Evolutionary conservation across 1,140 invertebrate species (phyloP), one percentile per base, ranked within the genome.

Genomic region (Wiebesia pumilae): DNA sequence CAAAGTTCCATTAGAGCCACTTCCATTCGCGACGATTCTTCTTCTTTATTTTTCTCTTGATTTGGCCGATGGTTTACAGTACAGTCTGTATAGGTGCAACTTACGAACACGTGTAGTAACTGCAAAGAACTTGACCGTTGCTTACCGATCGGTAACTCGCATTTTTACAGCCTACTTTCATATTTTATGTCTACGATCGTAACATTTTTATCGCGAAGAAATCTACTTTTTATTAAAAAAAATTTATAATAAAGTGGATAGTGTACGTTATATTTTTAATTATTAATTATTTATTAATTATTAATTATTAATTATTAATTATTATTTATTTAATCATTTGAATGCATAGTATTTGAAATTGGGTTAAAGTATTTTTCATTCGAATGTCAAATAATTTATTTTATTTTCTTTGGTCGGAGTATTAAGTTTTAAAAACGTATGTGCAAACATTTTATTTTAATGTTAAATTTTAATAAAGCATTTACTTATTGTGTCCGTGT

Each of bases 1-100:
- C 47, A 83, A 83, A 73, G 47, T 0, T 73, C 81, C 69, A 83
- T 58, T 83, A 58, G 24, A 51, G 47, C 21, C 47, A 58, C 30
- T 73, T 33, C 27, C 43, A 35, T 65, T 51, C 30, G 0, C 65
- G 10, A 24, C 51, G 10, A 35, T 24, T 71, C 69, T 73, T 58
- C 38, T 19, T 47, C n/a, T 67, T 51, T 47, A n/a, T 69, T 47
- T 43, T 71, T 30, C 62, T 43, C 30, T 69, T 30, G 40, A 81
- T 65, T 67, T 73, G 21, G 51, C 38, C 33, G 33, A 27, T 4
- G 58, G 2, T 38, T 43, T 65, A 7, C 58, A 40, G 79, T n/a
- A n/a, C 33, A 67, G 38, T 51, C 9, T 14, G 24, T 21, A 27
- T 9, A 79, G 27, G 14, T 33, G 33, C 30, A 35, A 30, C 77